Evolutionary conservation across 23 tunicate species (phyloP).

Genomic region (Trididemnum nubilum): DNA sequence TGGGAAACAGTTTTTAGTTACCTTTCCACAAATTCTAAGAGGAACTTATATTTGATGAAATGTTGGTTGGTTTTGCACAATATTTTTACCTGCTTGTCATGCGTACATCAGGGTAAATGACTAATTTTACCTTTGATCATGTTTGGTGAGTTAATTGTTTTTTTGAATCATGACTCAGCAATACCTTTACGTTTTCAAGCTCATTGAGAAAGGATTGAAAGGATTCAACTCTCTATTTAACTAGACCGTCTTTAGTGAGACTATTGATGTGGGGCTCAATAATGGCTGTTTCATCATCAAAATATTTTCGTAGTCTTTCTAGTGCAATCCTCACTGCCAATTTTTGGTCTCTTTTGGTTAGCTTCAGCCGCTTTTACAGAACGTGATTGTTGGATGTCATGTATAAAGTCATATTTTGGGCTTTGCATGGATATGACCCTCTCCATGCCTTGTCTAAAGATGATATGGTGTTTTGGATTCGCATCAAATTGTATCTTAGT

Average conservation of each 20-base stretch:
- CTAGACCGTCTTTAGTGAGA: background rate
- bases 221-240: background rate
- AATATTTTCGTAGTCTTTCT: background rate
- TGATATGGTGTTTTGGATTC: background rate
- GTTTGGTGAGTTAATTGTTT: background rate
- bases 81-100: background rate
- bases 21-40: no score
- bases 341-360: background rate
- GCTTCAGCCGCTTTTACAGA: background rate
- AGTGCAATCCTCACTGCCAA: background rate
- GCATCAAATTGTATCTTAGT: background rate
- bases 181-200: no score
- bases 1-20: no score
- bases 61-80: background rate
- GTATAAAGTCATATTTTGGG: background rate
- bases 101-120: background rate
- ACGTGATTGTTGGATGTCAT: no score
- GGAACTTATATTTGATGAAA: no score
- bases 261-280: background rate
- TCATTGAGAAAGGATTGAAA: background rate
- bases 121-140: background rate
- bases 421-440: background rate
- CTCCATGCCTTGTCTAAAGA: background rate
- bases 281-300: background rate
- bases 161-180: background rate